Evolutionary conservation across 1,140 invertebrate species (phyloP).

Genomic region (Orussus abietinus): DNA sequence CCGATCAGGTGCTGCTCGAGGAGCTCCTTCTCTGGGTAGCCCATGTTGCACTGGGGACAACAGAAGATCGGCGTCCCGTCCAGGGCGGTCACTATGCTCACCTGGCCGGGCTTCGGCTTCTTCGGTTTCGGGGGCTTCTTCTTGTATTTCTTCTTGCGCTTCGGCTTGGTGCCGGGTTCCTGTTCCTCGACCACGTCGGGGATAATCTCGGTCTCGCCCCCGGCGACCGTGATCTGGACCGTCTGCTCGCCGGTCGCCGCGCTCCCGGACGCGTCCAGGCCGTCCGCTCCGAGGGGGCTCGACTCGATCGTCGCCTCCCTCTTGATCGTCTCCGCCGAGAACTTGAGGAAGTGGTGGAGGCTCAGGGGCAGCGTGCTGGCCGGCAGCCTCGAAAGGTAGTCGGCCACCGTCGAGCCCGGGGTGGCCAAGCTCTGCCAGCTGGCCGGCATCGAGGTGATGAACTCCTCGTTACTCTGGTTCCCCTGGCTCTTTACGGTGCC

Average conservation of each 20-base stretch:
- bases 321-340: conserved; percentile 58
- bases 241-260: conserved; percentile 38
- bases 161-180: conserved; percentile 54
- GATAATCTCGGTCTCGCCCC: conserved; percentile 50
- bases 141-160: conserved; percentile 76
- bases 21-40: conserved; percentile 71
- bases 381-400: conserved; percentile 71
- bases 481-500: conserved; percentile 48
- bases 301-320: conserved; percentile 54
- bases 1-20: conserved; percentile 71
- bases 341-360: conserved; percentile 59
- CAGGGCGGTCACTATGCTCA: conserved; percentile 66
- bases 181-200: conserved; percentile 53
- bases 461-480: conserved; percentile 42
- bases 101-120: conserved; percentile 67
- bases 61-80: conserved; percentile 72
- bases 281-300: conserved; percentile 48
- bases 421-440: conserved; percentile 71
- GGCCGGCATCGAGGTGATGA: conserved; percentile 45
- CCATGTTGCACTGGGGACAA: conserved; percentile 76
- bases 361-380: conserved; percentile 54
- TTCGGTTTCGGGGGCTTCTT: conserved; percentile 73
- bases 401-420: conserved; percentile 70
- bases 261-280: conserved; percentile 42
- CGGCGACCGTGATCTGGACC: conserved; percentile 46